Evolutionary conservation across 2,797 vertebrate genomes (phyloP).

Genomic region (Onychomys leucogaster): DNA sequence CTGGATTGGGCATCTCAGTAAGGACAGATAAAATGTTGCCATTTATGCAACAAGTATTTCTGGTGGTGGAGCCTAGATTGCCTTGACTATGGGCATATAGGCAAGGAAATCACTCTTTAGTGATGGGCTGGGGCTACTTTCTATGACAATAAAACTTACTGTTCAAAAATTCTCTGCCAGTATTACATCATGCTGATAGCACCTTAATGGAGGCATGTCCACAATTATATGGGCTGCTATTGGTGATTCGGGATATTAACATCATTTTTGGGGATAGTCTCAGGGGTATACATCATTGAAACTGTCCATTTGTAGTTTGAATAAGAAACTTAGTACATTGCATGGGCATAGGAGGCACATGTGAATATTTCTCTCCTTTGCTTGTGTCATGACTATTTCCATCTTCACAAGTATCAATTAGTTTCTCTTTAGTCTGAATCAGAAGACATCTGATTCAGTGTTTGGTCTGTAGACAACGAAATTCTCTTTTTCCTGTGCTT

Average conservation of each 20-base stretch:
- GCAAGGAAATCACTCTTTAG: not conserved
- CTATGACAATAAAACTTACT: not conserved
- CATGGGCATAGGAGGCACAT: not conserved
- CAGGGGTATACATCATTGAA: not conserved
- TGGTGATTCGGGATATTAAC: not conserved
- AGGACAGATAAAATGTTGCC: not conserved
- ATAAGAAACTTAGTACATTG: not conserved
- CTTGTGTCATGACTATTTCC: not conserved
- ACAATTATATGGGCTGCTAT: not conserved
- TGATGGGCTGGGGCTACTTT: not conserved
- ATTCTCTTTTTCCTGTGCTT: not conserved
- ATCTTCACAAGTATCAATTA: not conserved
- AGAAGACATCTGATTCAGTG: not conserved
- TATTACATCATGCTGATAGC: not conserved
- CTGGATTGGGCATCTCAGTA: not conserved
- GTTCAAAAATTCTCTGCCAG: not conserved
- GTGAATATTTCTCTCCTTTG: slow-evolving; percentile 34
- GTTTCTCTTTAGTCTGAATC: not conserved
- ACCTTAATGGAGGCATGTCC: not conserved
- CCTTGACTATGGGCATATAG: not conserved
- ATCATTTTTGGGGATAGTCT: not conserved
- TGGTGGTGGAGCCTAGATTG: not conserved
- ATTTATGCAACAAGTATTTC: not conserved
- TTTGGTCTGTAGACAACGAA: not conserved
- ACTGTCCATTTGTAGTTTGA: not conserved